Conservation (phyloP, 2,113 vertebrate genomes). For the Lontra canadensis region DNA sequence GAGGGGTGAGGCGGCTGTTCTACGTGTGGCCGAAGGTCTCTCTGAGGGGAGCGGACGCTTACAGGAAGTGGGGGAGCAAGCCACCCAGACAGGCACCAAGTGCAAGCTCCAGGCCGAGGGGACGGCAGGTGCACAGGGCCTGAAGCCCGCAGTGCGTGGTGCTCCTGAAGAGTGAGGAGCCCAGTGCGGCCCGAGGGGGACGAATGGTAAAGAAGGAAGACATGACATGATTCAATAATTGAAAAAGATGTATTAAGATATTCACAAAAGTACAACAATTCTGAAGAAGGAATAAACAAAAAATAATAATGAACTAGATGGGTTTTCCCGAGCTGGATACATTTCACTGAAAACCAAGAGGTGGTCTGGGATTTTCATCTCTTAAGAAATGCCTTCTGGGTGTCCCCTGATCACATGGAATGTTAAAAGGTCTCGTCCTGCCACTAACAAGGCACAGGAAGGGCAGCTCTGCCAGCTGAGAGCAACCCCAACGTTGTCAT, state of each 20-base stretch:
- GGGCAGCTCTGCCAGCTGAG: not conserved
- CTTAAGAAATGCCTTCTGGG: not conserved
- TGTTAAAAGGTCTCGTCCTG: not conserved
- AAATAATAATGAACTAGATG: not conserved
- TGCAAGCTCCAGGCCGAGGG: fast-evolving
- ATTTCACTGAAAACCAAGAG: not conserved
- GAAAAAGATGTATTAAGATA: constrained; percentile 85
- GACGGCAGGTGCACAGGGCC: not conserved
- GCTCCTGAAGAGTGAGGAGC: not conserved
- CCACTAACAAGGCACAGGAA: fast-evolving
- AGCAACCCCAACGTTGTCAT: no score
- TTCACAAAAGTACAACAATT: constrained; percentile 84
- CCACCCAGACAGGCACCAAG: not conserved
- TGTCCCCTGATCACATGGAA: not conserved
- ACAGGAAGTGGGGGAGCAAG: not conserved
- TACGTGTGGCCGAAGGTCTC: no score
- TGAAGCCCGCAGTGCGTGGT: fast-evolving
- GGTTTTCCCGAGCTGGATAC: not conserved
- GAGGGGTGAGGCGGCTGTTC: not conserved
- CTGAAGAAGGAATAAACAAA: constrained; percentile 44
- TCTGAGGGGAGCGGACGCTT: not conserved
- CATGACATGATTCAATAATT: constrained; percentile 61
- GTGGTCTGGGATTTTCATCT: not conserved
- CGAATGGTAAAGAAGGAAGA: constrained; percentile 20
- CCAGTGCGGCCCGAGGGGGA: fast-evolving